Percentiles rank a stretch among this genome's conserved stretches.
These are phyloP conservation scores for Saguinus midas DNA, from an alignment of 2,113 vertebrate genomes.

Conservation along the genomic window DNA sequence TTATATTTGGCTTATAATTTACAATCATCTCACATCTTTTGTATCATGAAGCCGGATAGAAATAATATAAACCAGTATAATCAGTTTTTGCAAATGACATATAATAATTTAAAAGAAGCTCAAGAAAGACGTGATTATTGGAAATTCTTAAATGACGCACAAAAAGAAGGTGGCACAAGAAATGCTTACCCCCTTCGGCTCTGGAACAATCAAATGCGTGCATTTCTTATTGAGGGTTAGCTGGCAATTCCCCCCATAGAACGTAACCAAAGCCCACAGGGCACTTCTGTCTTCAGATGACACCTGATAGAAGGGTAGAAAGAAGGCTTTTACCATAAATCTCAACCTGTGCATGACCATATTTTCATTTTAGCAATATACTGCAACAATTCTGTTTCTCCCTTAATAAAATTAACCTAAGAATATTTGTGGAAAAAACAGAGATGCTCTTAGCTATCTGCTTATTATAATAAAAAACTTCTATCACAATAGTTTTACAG, in stretches of 20 bases:
- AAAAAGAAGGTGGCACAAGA: neutral
- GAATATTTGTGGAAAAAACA: neutral
- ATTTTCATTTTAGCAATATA: neutral
- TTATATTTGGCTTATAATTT: neutral
- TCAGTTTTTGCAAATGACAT: conserved; percentile 2
- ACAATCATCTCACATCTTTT: neutral
- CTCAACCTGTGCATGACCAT: fast-evolving
- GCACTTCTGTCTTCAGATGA: conserved; percentile 90
- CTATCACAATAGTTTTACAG: neutral
- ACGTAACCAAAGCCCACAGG: conserved; percentile 97
- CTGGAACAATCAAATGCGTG: conserved; percentile 95
- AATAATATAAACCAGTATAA: neutral
- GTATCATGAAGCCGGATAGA: neutral
- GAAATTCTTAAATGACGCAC: conserved; percentile 15
- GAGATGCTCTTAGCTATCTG: neutral
- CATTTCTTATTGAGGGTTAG: conserved; percentile 95
- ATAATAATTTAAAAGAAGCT: neutral
- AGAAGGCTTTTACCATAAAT: neutral
- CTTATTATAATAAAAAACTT: neutral
- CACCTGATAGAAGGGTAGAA: conserved; percentile 83
- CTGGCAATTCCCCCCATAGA: conserved; percentile 96
- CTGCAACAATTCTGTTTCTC: neutral
- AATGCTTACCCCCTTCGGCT: conserved; percentile 94
- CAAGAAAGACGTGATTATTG: neutral
- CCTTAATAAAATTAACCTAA: conserved; percentile 17